These are phyloP conservation scores for Cephus cinctus DNA, from an alignment of 1,140 invertebrate species.

Conservation along the genomic window DNA sequence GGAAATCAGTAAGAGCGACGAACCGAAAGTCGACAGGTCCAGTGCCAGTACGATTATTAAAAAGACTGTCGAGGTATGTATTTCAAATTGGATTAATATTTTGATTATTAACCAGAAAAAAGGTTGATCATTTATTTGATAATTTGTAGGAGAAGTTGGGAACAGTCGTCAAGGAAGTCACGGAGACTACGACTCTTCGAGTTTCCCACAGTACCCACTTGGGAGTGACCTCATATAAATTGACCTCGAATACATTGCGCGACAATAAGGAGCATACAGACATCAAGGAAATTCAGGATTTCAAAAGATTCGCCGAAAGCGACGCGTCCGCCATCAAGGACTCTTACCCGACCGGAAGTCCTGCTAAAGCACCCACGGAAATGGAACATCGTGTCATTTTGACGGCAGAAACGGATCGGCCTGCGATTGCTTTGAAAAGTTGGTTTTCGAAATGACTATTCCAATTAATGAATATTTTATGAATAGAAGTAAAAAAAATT, in stretches of 20 bases:
- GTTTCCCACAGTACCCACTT: slow-evolving; percentile 57
- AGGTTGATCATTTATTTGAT: background rate
- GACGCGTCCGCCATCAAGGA: background rate
- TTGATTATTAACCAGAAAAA: background rate
- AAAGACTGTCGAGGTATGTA: slow-evolving; percentile 16
- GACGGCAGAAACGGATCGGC: no score
- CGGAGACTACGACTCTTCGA: slow-evolving; percentile 58
- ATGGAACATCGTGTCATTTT: background rate
- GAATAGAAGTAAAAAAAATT: background rate
- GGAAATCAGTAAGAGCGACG: background rate
- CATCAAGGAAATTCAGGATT: slow-evolving; percentile 24
- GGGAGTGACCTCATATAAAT: slow-evolving; percentile 56
- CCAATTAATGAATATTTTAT: background rate
- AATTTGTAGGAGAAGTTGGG: slow-evolving; percentile 41
- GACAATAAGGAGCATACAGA: slow-evolving; percentile 44
- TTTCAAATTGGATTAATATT: background rate
- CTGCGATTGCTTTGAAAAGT: background rate
- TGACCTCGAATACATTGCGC: slow-evolving; percentile 53
- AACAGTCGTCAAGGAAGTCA: slow-evolving; percentile 58
- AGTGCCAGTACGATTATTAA: slow-evolving; percentile 18
- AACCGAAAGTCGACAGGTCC: slow-evolving; percentile 6
- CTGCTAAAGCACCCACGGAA: background rate
- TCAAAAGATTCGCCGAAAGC: background rate
- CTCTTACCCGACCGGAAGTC: background rate
- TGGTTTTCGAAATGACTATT: background rate